A percentile compares a stretch with the other conserved stretches of the same genome.
phyloP scores from a whole-genome alignment of 2,113 vertebrate species.

The Helogale parvula region DNA sequence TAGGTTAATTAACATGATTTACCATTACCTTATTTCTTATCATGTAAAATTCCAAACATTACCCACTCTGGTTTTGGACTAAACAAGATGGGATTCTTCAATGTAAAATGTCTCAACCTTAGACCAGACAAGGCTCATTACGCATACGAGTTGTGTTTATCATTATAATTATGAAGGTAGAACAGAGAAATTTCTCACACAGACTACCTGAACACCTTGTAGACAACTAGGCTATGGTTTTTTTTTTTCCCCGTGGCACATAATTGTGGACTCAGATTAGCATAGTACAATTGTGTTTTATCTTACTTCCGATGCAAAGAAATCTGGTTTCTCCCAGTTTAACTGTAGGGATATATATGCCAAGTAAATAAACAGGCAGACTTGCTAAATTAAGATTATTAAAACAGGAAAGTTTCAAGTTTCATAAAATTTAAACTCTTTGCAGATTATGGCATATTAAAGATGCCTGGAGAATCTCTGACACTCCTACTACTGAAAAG shows the following conservation, averaged over 20 bases:
- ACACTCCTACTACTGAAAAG: not conserved
- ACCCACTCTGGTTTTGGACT: not conserved
- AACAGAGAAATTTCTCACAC: not conserved
- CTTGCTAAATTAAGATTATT: not conserved
- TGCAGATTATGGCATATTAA: not conserved
- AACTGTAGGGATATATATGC: not conserved
- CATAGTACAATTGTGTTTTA: not conserved
- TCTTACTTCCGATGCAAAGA: not conserved
- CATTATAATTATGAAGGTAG: not conserved
- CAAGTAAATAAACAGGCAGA: not conserved
- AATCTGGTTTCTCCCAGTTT: not conserved
- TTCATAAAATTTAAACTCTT: not conserved
- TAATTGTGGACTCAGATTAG: not conserved
- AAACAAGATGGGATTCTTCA: not conserved
- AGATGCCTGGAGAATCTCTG: not conserved
- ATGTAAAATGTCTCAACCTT: not conserved
- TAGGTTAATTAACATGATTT: not conserved
- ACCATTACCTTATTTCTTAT: not conserved
- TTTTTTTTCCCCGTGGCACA: not conserved
- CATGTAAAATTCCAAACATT: not conserved
- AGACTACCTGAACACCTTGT: not conserved
- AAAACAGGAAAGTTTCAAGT: not conserved
- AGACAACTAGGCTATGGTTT: not conserved
- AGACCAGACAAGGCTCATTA: not conserved
- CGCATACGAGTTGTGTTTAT: not conserved